Base-by-base conservation (phyloP, 2,888 invertebrate genomes). In the Dascillus cervinus region DNA sequence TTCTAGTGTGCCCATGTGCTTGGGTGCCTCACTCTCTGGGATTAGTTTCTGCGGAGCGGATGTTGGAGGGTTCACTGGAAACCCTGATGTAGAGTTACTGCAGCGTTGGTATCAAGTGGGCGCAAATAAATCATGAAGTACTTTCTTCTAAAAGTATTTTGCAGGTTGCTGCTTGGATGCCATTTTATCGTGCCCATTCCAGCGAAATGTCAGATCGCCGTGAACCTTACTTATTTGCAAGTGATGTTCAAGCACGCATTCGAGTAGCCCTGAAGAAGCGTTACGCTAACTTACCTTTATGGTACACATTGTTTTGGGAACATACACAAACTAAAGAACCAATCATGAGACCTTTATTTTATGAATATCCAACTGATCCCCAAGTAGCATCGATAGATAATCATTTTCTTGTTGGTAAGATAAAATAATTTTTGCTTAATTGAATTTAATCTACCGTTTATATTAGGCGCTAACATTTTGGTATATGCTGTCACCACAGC, bases 31-130 rank as follows among this genome's bases (percentile, higher is more conserved):
- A 1, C 66, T 89, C 0, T 74, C 85, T 3, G 97, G 97, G 90
- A n/a, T n/a, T n/a, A n/a, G n/a, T n/a, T n/a, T n/a, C n/a, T n/a
- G n/a, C n/a, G n/a, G n/a, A n/a, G n/a, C 96, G 3, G 98, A 98
- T 64, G 80, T 98, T 13, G 96, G 92, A 3, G 98, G 97, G 0
- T 98, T 98, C 73, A 92, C 94, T 68, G 82, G 82, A 39, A 87
- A 91, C 61, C 94, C 95, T 0, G 89, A 91, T 42, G 64, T 76
- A 0, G 92, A 97, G 60, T 71, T 98, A 9, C 73, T 94, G 51
- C 75, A 84, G 11, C 72, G 97, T 35, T 58, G 54, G 55, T 62
- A 54, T 1, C 65, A 90, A 77, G 80, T 90, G 2, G 96, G 76
- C 1, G 85, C 87, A 1, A n/a, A n/a, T n/a, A n/a, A n/a, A n/a